These are phyloP conservation scores for Priocnemis perturbator DNA, from an alignment of 2,888 invertebrate genomes.

Conservation along the genomic window DNA sequence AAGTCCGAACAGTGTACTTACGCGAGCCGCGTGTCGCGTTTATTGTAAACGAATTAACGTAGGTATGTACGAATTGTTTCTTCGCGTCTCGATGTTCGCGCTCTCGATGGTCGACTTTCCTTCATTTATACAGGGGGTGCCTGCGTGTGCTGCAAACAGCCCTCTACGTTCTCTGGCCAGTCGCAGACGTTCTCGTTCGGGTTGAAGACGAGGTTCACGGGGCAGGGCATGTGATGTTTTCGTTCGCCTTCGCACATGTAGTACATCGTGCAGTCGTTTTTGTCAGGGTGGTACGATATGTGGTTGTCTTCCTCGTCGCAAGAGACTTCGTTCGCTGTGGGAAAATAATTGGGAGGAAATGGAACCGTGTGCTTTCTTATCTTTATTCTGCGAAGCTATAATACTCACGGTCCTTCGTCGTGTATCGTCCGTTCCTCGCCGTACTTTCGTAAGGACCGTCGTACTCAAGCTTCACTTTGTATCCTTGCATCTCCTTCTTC, in stretches of 20 bases:
- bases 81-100: too few species aligned
- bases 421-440: conserved; percentile 84
- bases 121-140: conserved; percentile 77
- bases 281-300: conserved; percentile 94
- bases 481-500: conserved; percentile 89
- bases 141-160: conserved; percentile 85
- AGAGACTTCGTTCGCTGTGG: conserved; percentile 88
- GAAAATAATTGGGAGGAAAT: conserved; percentile 13
- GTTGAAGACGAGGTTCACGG: conserved; percentile 93
- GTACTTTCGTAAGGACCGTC: conserved; percentile 91
- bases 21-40: too few species aligned
- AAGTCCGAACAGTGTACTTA: too few species aligned
- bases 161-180: conserved; percentile 96
- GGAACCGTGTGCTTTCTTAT: too few species aligned
- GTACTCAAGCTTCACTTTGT: conserved; percentile 88
- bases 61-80: too few species aligned
- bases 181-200: conserved; percentile 95
- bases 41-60: too few species aligned
- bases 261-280: conserved; percentile 94
- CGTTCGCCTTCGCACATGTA: conserved; percentile 97
- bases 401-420: conserved; percentile 91
- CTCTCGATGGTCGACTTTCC: too few species aligned
- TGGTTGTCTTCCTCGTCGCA: conserved; percentile 97
- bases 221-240: conserved; percentile 97
- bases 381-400: too few species aligned